A percentile compares a stretch with the other conserved stretches of the same genome.
Conservation (phyloP, 2,797 vertebrate species). For the Leuciscus waleckii region DNA sequence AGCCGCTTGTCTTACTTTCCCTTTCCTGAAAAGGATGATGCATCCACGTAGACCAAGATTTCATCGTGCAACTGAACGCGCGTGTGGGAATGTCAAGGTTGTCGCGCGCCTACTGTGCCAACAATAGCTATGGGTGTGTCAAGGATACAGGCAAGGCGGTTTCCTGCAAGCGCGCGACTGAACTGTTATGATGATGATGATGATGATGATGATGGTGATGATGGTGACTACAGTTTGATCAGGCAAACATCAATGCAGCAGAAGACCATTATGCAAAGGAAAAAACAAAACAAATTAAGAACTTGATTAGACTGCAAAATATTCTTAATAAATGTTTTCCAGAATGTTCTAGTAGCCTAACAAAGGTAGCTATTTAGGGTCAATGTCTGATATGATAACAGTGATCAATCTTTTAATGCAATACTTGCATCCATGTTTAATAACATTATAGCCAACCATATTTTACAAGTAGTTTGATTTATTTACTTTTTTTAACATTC, state of each 20-base stretch:
- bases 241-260: slow-evolving; percentile 33
- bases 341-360: neutral
- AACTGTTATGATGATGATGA: slow-evolving; percentile 47
- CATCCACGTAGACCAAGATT: slow-evolving; percentile 7
- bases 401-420: neutral
- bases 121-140: slow-evolving; percentile 62
- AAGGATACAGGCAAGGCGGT: slow-evolving; percentile 47
- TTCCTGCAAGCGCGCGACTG: slow-evolving; percentile 31
- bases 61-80: slow-evolving; percentile 24
- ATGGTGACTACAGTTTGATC: slow-evolving; percentile 15
- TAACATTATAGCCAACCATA: neutral
- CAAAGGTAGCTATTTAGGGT: neutral
- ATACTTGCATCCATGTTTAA: neutral
- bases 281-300: neutral
- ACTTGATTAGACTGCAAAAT: neutral
- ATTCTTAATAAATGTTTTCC: neutral
- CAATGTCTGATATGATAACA: neutral
- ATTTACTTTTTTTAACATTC: neutral
- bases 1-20: slow-evolving; percentile 3
- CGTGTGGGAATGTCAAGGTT: slow-evolving; percentile 54
- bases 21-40: slow-evolving; percentile 5
- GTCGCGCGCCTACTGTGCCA: slow-evolving; percentile 48
- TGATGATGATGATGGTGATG: slow-evolving; percentile 1
- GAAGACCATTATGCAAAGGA: neutral
- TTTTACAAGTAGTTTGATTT: neutral